These are phyloP conservation scores for Cryptoprocta ferox DNA, from an alignment of 2,797 vertebrate species.

Conservation along the genomic window DNA sequence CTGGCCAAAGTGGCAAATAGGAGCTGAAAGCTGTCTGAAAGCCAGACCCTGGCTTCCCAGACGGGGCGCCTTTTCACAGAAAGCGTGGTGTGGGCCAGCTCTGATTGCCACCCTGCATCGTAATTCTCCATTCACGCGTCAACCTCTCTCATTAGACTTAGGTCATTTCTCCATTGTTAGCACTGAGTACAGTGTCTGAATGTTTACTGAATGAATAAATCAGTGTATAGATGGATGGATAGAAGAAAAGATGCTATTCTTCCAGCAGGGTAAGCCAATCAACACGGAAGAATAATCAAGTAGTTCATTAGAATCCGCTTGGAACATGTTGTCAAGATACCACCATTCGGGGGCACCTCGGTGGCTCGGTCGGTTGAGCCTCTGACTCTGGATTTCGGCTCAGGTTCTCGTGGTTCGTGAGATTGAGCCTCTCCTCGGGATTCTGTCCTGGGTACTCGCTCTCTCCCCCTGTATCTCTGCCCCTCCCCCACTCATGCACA, in stretches of 20 bases:
- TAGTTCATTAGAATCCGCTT: background rate
- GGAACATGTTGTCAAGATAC: background rate
- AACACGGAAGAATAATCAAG: background rate
- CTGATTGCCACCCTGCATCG: accelerated
- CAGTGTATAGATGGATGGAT: background rate
- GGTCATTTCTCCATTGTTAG: background rate
- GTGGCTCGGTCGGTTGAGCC: no score
- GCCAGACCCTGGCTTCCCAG: background rate
- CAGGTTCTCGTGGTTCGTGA: no score
- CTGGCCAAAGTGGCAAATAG: background rate
- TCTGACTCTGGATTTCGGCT: no score
- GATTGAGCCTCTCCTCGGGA: no score
- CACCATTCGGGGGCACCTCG: no score
- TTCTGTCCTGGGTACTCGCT: no score
- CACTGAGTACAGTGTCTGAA: no score
- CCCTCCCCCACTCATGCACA: no score
- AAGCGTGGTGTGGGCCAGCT: background rate
- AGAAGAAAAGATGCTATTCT: background rate
- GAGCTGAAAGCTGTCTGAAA: background rate
- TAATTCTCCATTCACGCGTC: background rate
- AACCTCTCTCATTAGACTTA: background rate
- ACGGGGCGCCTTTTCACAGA: no score
- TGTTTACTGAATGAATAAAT: background rate
- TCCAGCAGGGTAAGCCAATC: background rate
- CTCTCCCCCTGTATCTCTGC: no score